Evolutionary conservation across 30 jellyfish, hydroid and myxozoan species (phyloP), one percentile per base, ranked within the genome.

Genomic region (Hydractinia echinata): DNA sequence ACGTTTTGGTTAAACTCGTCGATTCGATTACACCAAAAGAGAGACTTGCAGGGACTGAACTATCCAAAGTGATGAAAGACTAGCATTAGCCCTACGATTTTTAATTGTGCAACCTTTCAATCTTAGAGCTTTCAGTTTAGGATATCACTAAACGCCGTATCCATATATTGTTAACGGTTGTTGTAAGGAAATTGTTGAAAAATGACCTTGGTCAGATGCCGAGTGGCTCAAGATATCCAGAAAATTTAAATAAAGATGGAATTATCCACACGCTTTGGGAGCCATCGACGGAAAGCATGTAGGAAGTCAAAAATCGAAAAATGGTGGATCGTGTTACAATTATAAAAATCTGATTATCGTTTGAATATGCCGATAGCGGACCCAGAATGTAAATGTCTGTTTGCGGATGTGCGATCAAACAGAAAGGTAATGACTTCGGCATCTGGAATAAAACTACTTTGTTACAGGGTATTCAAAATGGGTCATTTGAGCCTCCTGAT

Each of bases 221-320:
- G 69, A 58, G 69, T 58, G 69, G 69, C 69, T 58, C 69, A 16
- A 58, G 3, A 16, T 58, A 58, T 58, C 69, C 3, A 1, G 69
- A n/a, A n/a, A n/a, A n/a, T n/a, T n/a, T n/a, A n/a, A n/a, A n/a
- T n/a, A n/a, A n/a, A n/a, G n/a, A n/a, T n/a, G n/a, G n/a, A n/a
- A n/a, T n/a, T n/a, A n/a, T n/a, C n/a, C n/a, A n/a, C n/a, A n/a
- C n/a, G n/a, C n/a, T n/a, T n/a, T 58, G 15, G 69, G 69, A 11
- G 69, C 69, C 2, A 58, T 58, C 69, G 69, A 58, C 69, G 69
- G 69, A 58, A 58, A 58, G 19, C 69, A 58, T 58, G 69, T 58
- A 11, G 3, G 69, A 58, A 58, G 15, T 58, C 69, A 58, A 58
- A 58, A 58, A 16, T 16, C 69, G 69, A 11, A 58, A 16, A 58